A percentile compares a stretch with the other conserved stretches of the same genome.
phyloP scores from a whole-genome alignment of 2,797 vertebrate species.

The Eulemur coronatus region DNA sequence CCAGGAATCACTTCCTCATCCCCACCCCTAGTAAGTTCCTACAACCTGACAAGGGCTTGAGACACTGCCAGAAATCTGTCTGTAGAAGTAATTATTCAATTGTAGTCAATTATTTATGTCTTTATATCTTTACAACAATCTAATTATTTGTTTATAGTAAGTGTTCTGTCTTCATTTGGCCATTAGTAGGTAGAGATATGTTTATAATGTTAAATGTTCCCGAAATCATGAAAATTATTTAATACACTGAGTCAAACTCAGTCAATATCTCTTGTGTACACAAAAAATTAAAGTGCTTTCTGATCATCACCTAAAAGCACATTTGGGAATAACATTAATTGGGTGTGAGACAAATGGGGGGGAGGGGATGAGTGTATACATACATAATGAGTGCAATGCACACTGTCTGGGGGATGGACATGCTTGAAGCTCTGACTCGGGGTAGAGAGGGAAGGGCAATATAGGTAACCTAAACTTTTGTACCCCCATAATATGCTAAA shows the following conservation, averaged over 20 bases:
- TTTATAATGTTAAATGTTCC: not conserved
- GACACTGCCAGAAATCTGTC: not conserved
- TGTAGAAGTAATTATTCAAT: not conserved
- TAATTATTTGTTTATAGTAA: not conserved
- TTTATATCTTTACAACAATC: not conserved
- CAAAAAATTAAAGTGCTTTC: not conserved
- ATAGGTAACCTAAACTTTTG: no score
- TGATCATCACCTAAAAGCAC: no score
- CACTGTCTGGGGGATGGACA: no score
- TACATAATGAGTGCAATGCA: no score
- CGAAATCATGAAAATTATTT: constrained; percentile 29
- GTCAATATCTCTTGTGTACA: not conserved
- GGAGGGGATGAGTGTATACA: no score
- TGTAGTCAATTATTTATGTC: not conserved
- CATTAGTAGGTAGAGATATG: not conserved
- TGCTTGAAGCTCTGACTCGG: no score
- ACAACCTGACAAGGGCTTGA: not conserved
- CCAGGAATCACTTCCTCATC: not conserved
- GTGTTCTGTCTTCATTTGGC: not conserved
- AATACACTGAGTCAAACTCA: not conserved
- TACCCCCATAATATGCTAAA: no score
- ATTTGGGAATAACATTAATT: no score
- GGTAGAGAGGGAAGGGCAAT: no score
- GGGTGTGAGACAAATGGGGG: no score
- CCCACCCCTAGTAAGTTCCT: not conserved